Evolutionary conservation across 2,888 invertebrate species (phyloP), one percentile per base, ranked within the genome.

Genomic region (Sinhomidia bicolor): DNA sequence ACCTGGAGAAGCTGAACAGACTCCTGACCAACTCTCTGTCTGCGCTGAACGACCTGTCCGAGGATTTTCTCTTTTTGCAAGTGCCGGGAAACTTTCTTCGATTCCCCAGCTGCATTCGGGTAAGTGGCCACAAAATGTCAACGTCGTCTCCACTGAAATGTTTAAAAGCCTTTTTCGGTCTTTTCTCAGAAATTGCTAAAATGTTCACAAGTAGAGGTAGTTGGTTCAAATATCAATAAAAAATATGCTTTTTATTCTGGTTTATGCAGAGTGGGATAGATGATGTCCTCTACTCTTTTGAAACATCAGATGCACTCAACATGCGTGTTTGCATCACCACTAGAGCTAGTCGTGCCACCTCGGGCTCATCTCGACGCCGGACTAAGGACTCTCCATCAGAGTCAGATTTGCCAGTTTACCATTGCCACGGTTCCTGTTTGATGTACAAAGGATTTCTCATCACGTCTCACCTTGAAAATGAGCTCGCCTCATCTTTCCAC

Each of bases 361-460:
- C 32, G 1, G 7, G 4, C 3, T 29, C 32, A 1, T 68, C 68
- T 68, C 68, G 41, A 68, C 68, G 68, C 26, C 26, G 20, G 5
- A 3, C 60, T 20, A 65, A 74, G 20, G 89, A 89, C 20, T 80
- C 62, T 12, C 6, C 17, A 0, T 17, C 68, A 29, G 26, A 85
- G 2, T 23, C 20, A n/a, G n/a, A n/a, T 5, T 14, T 65, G 7
- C 47, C 87, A 10, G 60, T 90, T 32, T 91, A 90, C 54, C 90
- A 91, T 60, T 92, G 92, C 65, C 89, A 91, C 23, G 92, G 92
- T 14, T 91, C 91, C 54, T 91, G 91, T 47, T 76, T 92, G 17
- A 85, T 91, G 65, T 91, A 91, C 90, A 92, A 92, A 91, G 90
- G 90, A 36, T 68, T 88, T n/a, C 51, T 91, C 29, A 90, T 91